Base-by-base conservation (phyloP, 1,140 invertebrate genomes). In the Drosophila busckii region DNA sequence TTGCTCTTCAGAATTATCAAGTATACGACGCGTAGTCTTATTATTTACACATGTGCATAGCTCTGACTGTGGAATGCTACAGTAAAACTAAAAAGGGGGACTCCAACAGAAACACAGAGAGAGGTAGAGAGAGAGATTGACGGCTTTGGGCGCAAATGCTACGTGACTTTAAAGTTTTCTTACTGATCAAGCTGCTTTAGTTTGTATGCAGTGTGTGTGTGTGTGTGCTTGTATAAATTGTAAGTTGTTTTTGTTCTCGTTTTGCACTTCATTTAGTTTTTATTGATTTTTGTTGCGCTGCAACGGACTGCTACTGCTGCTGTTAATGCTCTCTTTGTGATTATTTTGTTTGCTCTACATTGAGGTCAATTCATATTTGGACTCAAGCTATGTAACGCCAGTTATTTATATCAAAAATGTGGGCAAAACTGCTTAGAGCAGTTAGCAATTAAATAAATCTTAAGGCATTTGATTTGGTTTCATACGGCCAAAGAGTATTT, bases 221-320 rank as follows among this genome's bases (percentile, higher is more conserved):
- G 1, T 5, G 8, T n/a, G 16, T 22, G 10, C n/a, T 17, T 40
- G 0, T 29, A 22, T 50, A 13, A 34, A 9, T 26, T 44, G 5
- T 28, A 37, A n/a, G n/a, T 15, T 37, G 7, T 23, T 16, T 13
- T 25, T 35, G 35, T 35, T 16, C 35, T 38, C 34, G 26, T 48
- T 55, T 35, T 55, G 58, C 52, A 61, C 52, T 55, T 61, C 28
- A 48, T 46, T 40, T 32, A 40, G 52, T 48, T 55, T 16, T 54
- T 61, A 61, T 61, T 55, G 58, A 61, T 61, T 55, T 52, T 49
- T 40, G 54, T 49, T 29, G 16, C 15, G 19, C 1, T 17, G 46
- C 16, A 26, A 28, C 37, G n/a, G n/a, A 22, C 19, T 31, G 22
- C 8, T 29, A 19, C 50, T 45, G 20, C 35, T 25, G 22, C 16